Conservation (phyloP, 2,888 invertebrate genomes). For the Julus scanicus region DNA sequence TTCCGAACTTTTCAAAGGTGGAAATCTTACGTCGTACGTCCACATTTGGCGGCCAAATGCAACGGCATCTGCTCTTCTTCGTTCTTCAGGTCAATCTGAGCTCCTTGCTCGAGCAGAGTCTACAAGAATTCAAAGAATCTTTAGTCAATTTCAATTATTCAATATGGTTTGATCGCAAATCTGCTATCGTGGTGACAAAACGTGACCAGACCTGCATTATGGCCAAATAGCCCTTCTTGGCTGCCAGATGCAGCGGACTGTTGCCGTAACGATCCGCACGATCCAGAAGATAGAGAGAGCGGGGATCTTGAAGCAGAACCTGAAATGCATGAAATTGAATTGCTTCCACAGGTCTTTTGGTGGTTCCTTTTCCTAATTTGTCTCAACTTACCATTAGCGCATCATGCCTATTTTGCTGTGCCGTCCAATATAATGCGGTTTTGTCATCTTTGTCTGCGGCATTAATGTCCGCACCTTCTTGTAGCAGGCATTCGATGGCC, state of each 20-base stretch:
- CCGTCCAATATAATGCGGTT: constrained; percentile 67
- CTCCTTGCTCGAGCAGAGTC: constrained; percentile 66
- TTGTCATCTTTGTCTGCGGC: constrained; percentile 67
- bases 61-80: constrained; percentile 68
- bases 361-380: too few species aligned
- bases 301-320: constrained; percentile 59
- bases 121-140: constrained; percentile 59
- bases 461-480: constrained; percentile 64
- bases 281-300: constrained; percentile 64
- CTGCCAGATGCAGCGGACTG: constrained; percentile 68
- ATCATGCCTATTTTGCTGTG: constrained; percentile 66
- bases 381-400: constrained; percentile 62
- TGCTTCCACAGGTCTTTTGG: background rate
- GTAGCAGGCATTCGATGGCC: constrained; percentile 64
- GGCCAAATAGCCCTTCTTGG: constrained; percentile 64
- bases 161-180: too few species aligned
- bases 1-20: background rate
- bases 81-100: constrained; percentile 66
- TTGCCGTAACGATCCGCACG: constrained; percentile 67
- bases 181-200: background rate
- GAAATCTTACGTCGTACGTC: constrained; percentile 61
- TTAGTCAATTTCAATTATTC: background rate
- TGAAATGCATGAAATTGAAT: background rate
- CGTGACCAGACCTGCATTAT: constrained; percentile 58
- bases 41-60: constrained; percentile 67